These are phyloP conservation scores for Gymnothorax javanicus DNA, from an alignment of 2,797 vertebrate genomes.

Conservation along the genomic window DNA sequence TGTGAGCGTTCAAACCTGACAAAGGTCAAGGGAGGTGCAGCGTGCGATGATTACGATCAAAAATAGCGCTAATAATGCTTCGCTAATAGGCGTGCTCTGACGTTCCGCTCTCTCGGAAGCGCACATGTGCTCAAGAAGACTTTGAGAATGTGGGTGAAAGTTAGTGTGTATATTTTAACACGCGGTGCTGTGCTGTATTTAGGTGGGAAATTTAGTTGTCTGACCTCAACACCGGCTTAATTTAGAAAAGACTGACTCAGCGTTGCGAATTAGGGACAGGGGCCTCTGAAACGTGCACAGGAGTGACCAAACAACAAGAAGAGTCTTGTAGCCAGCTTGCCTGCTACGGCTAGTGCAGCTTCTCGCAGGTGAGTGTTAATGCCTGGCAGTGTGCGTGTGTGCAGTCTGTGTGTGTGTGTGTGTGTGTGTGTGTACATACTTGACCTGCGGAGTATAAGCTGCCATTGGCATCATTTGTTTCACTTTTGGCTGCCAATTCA, in stretches of 20 bases:
- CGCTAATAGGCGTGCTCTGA: neutral
- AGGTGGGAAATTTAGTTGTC: conserved; percentile 4
- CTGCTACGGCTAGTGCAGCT: neutral
- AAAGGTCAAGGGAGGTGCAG: neutral
- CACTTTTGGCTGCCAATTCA: neutral
- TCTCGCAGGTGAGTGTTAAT: conserved; percentile 18
- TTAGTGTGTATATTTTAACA: neutral
- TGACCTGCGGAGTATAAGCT: neutral
- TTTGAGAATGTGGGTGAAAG: neutral
- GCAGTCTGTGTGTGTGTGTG: conserved; percentile 8
- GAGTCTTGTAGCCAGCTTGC: neutral
- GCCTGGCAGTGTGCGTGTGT: conserved; percentile 1
- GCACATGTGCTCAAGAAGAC: neutral
- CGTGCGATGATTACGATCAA: neutral
- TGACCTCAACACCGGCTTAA: conserved; percentile 9
- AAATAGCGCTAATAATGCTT: neutral
- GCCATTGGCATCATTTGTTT: neutral
- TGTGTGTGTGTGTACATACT: conserved; percentile 2
- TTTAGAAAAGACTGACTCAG: conserved; percentile 14
- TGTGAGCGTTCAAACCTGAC: conserved; percentile 2
- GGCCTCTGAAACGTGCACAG: neutral
- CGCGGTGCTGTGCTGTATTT: neutral
- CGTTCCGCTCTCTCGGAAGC: neutral
- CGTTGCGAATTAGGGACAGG: neutral
- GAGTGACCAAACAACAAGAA: neutral